phyloP scores from a whole-genome alignment of 1,140 invertebrate genomes.

The Drosophila varians region DNA sequence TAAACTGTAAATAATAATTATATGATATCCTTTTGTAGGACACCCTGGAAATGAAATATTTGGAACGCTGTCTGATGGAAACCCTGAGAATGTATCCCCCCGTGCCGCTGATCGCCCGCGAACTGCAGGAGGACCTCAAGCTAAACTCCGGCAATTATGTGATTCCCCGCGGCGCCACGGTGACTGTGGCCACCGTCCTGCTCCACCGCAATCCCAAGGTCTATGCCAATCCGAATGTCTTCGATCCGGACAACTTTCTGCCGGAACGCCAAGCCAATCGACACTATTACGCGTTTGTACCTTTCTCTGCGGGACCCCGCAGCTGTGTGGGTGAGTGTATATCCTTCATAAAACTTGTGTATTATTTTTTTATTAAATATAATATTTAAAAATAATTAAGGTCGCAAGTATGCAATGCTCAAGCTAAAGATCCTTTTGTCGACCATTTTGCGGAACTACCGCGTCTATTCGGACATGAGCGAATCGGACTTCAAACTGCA shows the following conservation, averaged over 20 bases:
- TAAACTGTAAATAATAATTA: not conserved
- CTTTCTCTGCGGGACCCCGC: slow-evolving; percentile 93
- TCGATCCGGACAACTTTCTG: slow-evolving; percentile 93
- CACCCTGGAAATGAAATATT: slow-evolving; percentile 92
- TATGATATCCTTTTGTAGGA: slow-evolving; percentile 85
- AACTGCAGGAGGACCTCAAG: slow-evolving; percentile 88
- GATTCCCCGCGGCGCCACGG: slow-evolving; percentile 87
- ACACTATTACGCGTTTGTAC: slow-evolving; percentile 93
- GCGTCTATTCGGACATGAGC: slow-evolving; percentile 87
- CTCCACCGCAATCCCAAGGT: slow-evolving; percentile 89
- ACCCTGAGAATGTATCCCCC: slow-evolving; percentile 93
- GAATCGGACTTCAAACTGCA: slow-evolving; percentile 90
- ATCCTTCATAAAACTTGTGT: no score
- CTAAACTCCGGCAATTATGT: slow-evolving; percentile 85
- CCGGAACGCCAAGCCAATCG: slow-evolving; percentile 89
- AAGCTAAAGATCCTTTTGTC: slow-evolving; percentile 95
- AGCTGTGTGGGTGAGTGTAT: slow-evolving; percentile 90
- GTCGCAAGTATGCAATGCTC: slow-evolving; percentile 94
- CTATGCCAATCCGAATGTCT: slow-evolving; percentile 91
- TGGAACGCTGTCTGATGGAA: slow-evolving; percentile 93
- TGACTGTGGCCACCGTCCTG: slow-evolving; percentile 87
- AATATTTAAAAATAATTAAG: slow-evolving; percentile 77
- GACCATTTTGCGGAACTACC: slow-evolving; percentile 93
- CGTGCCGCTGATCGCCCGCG: slow-evolving; percentile 91
- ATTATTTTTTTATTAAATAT: not conserved